Conservation (phyloP, 2,888 invertebrate species). For the Elysia crispata region DNA sequence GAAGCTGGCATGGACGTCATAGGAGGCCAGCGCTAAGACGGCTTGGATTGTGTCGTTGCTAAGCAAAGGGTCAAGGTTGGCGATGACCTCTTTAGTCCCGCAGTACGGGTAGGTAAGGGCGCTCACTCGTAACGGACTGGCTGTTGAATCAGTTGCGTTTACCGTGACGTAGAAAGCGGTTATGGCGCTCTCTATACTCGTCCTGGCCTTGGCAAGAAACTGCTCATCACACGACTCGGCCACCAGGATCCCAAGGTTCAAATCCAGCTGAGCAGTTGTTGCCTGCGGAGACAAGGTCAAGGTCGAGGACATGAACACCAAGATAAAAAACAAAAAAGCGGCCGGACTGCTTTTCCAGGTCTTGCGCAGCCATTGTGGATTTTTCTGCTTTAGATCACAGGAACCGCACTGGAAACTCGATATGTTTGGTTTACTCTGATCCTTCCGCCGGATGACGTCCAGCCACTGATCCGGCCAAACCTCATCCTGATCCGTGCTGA, state of each 20-base stretch:
- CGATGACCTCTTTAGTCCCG: not conserved
- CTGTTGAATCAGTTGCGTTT: not conserved
- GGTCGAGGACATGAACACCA: too few species aligned
- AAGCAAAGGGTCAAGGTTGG: conserved; percentile 21
- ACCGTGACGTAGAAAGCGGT: not conserved
- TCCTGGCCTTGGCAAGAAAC: not conserved
- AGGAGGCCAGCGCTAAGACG: conserved; percentile 12
- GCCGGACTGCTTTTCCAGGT: too few species aligned
- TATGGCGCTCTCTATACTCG: not conserved
- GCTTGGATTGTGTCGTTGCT: conserved; percentile 23
- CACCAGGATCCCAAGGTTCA: conserved; percentile 47
- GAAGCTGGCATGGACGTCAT: conserved; percentile 40
- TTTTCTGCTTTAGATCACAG: too few species aligned
- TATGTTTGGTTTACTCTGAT: too few species aligned
- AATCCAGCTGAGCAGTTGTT: not conserved
- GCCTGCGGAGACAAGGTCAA: conserved; percentile 11
- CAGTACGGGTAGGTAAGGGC: not conserved
- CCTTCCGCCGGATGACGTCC: too few species aligned
- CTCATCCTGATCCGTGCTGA: too few species aligned
- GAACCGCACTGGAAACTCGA: too few species aligned
- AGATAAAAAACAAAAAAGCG: too few species aligned
- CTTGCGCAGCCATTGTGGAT: too few species aligned
- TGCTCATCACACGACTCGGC: conserved; percentile 18
- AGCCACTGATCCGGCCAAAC: too few species aligned
- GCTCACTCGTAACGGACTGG: not conserved